Percentiles rank a stretch among this genome's conserved stretches.
Conservation (phyloP, 2,888 invertebrate genomes). For the Eucera pruinosa region DNA sequence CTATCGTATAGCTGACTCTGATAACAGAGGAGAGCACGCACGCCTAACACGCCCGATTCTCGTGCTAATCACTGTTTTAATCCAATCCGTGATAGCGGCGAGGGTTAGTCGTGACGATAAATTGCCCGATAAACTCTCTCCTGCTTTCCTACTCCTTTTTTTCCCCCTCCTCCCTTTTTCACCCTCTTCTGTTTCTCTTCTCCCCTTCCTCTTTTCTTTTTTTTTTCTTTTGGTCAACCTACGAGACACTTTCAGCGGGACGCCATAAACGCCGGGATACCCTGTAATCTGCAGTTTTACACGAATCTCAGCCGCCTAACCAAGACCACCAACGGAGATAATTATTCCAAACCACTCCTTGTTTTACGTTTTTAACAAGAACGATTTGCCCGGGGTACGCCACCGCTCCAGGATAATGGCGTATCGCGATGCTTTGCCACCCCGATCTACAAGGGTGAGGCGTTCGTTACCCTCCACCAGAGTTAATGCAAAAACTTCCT, state of each 20-base stretch:
- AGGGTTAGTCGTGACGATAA: constrained; percentile 75
- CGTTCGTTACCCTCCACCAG: constrained; percentile 12
- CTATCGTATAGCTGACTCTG: constrained; percentile 72
- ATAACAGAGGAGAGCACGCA: constrained; percentile 72
- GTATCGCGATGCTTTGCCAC: constrained; percentile 33
- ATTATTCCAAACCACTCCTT: constrained; percentile 58
- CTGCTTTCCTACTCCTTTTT: constrained; percentile 34
- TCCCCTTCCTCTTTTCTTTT: neutral
- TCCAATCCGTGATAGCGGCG: constrained; percentile 75
- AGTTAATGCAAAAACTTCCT: constrained; percentile 49
- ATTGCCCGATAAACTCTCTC: constrained; percentile 71
- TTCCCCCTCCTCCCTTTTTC: neutral
- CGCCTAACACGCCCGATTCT: constrained; percentile 73
- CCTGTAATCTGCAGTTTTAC: constrained; percentile 64
- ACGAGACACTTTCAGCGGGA: constrained; percentile 67
- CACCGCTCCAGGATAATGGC: constrained; percentile 11
- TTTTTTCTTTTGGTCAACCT: constrained; percentile 52
- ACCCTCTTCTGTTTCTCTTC: constrained; percentile 18
- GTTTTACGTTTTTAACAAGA: constrained; percentile 27
- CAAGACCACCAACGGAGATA: constrained; percentile 41
- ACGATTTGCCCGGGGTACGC: constrained; percentile 32
- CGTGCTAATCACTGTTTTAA: constrained; percentile 80
- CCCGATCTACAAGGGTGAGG: constrained; percentile 20
- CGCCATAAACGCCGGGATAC: constrained; percentile 50
- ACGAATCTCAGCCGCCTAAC: constrained; percentile 45